phyloP scores from a whole-genome alignment of 2,113 vertebrate genomes.

The Holacanthus passer region DNA sequence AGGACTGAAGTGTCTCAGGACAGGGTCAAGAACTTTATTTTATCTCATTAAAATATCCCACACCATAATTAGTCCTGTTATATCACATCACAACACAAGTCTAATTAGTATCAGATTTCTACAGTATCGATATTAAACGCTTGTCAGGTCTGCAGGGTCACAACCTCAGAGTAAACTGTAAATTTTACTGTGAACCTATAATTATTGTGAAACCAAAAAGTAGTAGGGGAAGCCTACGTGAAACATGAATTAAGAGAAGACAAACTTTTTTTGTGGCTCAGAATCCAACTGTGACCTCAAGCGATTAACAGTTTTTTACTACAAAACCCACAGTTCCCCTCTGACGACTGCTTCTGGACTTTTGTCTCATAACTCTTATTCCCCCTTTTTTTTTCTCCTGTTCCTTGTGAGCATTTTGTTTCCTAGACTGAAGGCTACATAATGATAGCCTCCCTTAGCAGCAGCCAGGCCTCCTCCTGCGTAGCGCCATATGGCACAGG shows the following conservation, averaged over 20 bases:
- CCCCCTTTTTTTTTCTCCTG: background rate
- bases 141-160: background rate
- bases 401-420: constrained; percentile 51
- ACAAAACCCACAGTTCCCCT: constrained; percentile 17
- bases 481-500: constrained; percentile 49
- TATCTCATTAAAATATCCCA: background rate
- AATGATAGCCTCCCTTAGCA: constrained; percentile 72
- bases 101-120: background rate
- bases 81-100: background rate
- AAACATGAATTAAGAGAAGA: constrained; percentile 14
- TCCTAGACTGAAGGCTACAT: constrained; percentile 55
- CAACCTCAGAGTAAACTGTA: background rate
- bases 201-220: background rate
- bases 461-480: constrained; percentile 43
- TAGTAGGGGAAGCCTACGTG: background rate
- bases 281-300: constrained; percentile 11
- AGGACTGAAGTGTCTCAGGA: too few species aligned
- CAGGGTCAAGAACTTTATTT: background rate
- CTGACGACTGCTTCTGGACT: constrained; percentile 11
- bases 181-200: background rate
- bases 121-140: background rate
- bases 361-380: constrained; percentile 30
- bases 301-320: constrained; percentile 1
- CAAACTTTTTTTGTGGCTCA: background rate
- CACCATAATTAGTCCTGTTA: background rate